Base-by-base conservation (phyloP, 2,888 invertebrate genomes). In the Torymus tubicola region DNA sequence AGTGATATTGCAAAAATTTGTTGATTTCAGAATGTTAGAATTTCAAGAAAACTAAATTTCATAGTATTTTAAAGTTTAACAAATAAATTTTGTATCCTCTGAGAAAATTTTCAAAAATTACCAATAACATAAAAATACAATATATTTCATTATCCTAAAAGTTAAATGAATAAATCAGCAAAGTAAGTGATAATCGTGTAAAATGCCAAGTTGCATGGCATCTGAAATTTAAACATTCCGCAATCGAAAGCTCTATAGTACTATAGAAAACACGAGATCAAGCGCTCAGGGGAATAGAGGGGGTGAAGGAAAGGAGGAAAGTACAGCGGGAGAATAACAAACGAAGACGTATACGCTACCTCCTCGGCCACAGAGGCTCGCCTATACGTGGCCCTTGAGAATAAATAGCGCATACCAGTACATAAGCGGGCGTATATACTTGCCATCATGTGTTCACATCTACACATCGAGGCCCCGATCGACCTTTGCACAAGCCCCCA, bases 321-420 rank as follows among this genome's bases (percentile, higher is more conserved):
- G 42, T 8, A 42, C 42, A 52, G 16, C 11, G 52, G 10, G 16
- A 60, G 18, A 60, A 10, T 11, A 61, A 53, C 3, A 75, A 58
- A 67, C 42, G n/a, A n/a, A 55, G 21, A 60, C 12, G 8, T 42
- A 42, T 42, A 42, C 42, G 42, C 42, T 42, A 42, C 42, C 42
- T 42, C 42, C 42, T 42, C 42, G 42, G 42, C 5, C 42, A 42
- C 42, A 42, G 8, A 82, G 61, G n/a, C 70, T 69, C 71, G 31
- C 68, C 65, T 31, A 42, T 42, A 42, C 42, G 42, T 42, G 12
- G 61, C 60, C 72, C 61, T 76, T 61, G 53, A 72, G 21, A 68
- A 24, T 70, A 31, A 79, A 69, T 61, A 72, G 64, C 60, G 21
- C 57, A 73, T 68, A 71, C 42, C 42, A 42, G 42, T 42, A 42